Base-by-base conservation (phyloP, 2,113 vertebrate species). In the Cygnus atratus region DNA sequence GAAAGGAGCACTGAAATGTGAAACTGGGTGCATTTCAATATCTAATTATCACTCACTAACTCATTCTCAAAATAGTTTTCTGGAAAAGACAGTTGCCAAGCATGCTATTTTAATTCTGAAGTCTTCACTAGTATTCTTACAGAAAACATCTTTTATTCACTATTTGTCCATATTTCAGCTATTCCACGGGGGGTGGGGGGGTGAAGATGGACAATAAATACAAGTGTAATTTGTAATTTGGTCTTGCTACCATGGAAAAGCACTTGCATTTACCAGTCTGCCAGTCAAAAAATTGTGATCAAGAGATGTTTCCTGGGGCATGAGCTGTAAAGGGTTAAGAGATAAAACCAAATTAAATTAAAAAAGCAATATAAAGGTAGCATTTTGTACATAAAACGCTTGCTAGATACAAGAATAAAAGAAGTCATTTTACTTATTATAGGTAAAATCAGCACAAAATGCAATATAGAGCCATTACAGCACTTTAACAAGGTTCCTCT, bases 1-100 rank as follows among this genome's bases (percentile, higher is more conserved):
- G 97, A 96, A 97, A 96, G 96, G 95, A 98, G 96, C 97, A 98
- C 85, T 97, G 97, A 98, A 97, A 98, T 98, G 98, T 97, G 98
- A 98, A 98, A 95, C 97, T 92, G 95, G 88, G 96, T 82, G 66
- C 87, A 88, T 98, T 97, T 97, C 90, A 95, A 92, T 97, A 97
- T 98, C 97, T 98, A 98, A 98, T 98, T 98, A 98, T 98, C 97
- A 97, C 92, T 84, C 29, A 12, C 92, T 85, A 97, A 97, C 96
- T 97, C 95, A 94, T 96, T 97, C 97, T 98, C 97, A 96, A 97
- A 97, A 98, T 93, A 97, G 93, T 90, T 97, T 97, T 96, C 93
- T 96, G 73, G 92, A 95, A 97, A 95, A 97, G 95, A 97, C 90
- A 95, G 87, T 96, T 97, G 93, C 89, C 94, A 97, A 96, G 92